Percentiles rank a stretch among this genome's conserved stretches.
These are phyloP conservation scores for Meandrusa payeni DNA, from an alignment of 2,888 invertebrate species.

Conservation along the genomic window DNA sequence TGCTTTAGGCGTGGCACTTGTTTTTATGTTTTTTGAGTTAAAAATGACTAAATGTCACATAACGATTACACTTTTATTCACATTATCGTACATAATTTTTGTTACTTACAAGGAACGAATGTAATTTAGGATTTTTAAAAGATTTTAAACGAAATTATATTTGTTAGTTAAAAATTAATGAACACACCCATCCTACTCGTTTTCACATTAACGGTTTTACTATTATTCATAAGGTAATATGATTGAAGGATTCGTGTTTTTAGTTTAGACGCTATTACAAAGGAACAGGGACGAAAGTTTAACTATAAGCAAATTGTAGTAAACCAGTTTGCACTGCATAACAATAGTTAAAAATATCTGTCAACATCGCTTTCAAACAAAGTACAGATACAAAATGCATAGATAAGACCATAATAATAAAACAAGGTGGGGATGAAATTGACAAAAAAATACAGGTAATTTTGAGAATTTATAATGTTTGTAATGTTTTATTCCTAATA, in stretches of 20 bases:
- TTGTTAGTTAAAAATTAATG: conserved; percentile 22
- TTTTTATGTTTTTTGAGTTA: conserved; percentile 56
- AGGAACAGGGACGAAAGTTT: background rate
- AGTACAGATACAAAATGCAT: conserved; percentile 21
- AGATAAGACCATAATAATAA: no score
- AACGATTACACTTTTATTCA: background rate
- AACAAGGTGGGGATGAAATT: no score
- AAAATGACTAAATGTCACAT: conserved; percentile 34
- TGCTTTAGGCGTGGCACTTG: conserved; percentile 68
- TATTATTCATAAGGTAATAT: conserved; percentile 25
- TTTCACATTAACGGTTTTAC: conserved; percentile 29
- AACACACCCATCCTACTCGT: conserved; percentile 33
- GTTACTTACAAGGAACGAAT: conserved; percentile 5
- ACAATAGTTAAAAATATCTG: conserved; percentile 14
- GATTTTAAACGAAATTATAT: conserved; percentile 21
- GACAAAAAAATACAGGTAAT: no score
- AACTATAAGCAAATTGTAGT: conserved; percentile 27
- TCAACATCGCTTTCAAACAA: conserved; percentile 19
- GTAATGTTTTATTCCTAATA: no score
- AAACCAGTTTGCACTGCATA: conserved; percentile 20
- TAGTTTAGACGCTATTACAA: conserved; percentile 28
- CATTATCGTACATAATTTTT: conserved; percentile 7
- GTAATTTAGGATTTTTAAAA: conserved; percentile 3
- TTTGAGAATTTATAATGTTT: no score
- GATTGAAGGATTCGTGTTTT: conserved; percentile 19